phyloP scores from a whole-genome alignment of 2,113 vertebrate species.

The Spea bombifrons region DNA sequence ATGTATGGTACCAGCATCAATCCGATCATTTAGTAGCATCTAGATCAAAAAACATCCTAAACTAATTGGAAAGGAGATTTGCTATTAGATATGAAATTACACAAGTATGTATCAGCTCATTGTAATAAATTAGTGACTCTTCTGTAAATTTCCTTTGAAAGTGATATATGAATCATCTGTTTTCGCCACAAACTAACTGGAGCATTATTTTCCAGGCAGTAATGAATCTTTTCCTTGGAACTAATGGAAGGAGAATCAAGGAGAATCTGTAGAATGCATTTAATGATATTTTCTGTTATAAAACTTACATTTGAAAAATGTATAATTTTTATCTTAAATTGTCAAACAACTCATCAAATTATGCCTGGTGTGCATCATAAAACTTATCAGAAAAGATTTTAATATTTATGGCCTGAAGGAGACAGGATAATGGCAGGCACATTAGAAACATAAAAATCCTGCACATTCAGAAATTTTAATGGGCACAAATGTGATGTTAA shows the following conservation, averaged over 20 bases:
- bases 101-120: not conserved
- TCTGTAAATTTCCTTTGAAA: not conserved
- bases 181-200: not conserved
- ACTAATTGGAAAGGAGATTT: too few relatives aligned
- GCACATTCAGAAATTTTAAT: too few relatives aligned
- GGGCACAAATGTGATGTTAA: too few relatives aligned
- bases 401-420: not conserved
- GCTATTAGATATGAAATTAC: too few relatives aligned
- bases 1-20: too few relatives aligned
- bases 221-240: not conserved
- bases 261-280: too few relatives aligned
- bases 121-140: not conserved
- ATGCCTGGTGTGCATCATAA: not conserved
- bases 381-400: not conserved
- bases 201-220: not conserved
- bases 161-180: not conserved
- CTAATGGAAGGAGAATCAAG: not conserved
- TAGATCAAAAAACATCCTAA: too few relatives aligned
- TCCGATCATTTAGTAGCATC: too few relatives aligned
- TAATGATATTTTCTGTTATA: too few relatives aligned
- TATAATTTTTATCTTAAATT: slow-evolving; percentile 1
- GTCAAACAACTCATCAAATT: not conserved
- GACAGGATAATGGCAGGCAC: not conserved
- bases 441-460: too few relatives aligned
- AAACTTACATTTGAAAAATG: too few relatives aligned